Evolutionary conservation across 1,140 invertebrate species (phyloP), one percentile per base, ranked within the genome.

Genomic region (Hetaerina americana): DNA sequence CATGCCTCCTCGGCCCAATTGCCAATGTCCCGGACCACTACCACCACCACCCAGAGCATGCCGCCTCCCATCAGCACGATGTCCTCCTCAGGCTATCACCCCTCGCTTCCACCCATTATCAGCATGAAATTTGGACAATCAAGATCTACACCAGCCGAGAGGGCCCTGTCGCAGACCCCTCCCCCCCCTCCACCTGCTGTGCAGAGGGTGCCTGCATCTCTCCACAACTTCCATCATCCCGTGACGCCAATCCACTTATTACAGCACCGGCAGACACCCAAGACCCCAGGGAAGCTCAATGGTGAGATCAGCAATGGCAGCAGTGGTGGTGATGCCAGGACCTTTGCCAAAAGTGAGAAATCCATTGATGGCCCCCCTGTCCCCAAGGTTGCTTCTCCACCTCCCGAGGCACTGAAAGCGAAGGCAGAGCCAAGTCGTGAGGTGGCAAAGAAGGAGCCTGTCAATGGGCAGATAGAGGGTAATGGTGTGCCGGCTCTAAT

Each of bases 21-120:
- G 22, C 40, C 40, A 57, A n/a, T n/a, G n/a, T n/a, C n/a, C n/a
- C n/a, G n/a, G n/a, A n/a, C n/a, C n/a, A 57, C 2, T n/a, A 57
- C 40, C 2, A 2, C 15, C 15, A 57, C 40, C 22, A 1, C 40
- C 2, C 40, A 5, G 15, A 57, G 10, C 40, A 57, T n/a, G 15
- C 40, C 40, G 1, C 78, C 81, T 1, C 77, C 78, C 1, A 77
- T 81, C 12, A 79, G 78, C 28, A 78, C 81, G 25, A 76, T 78
- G 57, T 75, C 78, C 27, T 78, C 80, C 26, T 81, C 81, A 80
- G 81, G 81, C 77, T 83, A 80, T 74, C 82, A 83, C 72, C 81
- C 77, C 72, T 81, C 82, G 67, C 82, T 82, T 10, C 40, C 40
- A 2, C 81, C 80, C 0, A 77, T 81, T 22, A 81, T 83, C 18